A percentile compares a stretch with the other conserved stretches of the same genome.
phyloP scores from a whole-genome alignment of 2,888 invertebrate genomes.

The Patella caerulea region DNA sequence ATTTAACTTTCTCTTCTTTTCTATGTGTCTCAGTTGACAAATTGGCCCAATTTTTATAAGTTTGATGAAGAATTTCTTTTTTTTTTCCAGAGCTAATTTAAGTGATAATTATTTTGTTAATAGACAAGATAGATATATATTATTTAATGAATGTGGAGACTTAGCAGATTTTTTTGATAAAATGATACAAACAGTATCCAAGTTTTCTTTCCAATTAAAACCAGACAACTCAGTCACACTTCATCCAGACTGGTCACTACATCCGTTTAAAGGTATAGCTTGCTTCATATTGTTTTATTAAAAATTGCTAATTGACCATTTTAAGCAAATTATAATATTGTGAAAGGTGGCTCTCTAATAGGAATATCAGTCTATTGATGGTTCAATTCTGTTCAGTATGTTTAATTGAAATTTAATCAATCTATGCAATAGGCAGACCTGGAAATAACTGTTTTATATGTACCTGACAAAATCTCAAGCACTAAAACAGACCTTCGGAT shows the following conservation, averaged over 20 bases:
- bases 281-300: too few species aligned
- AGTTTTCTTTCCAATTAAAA: conserved; percentile 77
- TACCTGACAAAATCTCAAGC: too few species aligned
- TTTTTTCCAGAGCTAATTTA: conserved; percentile 85
- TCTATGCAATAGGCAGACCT: too few species aligned
- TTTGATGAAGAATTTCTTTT: neutral
- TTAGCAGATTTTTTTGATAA: conserved; percentile 87
- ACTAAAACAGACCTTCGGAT: too few species aligned
- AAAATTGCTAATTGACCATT: too few species aligned
- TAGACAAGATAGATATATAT: conserved; percentile 94
- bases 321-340: too few species aligned
- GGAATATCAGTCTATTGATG: too few species aligned
- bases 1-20: neutral
- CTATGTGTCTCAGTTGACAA: neutral
- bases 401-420: too few species aligned
- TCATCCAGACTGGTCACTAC: conserved; percentile 74
- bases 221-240: conserved; percentile 68
- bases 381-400: too few species aligned
- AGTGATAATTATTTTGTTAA: conserved; percentile 98
- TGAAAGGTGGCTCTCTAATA: too few species aligned
- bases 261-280: conserved; percentile 77
- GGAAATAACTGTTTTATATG: too few species aligned
- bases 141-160: conserved; percentile 83
- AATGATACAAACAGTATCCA: conserved; percentile 79
- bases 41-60: neutral